These are phyloP conservation scores for Drosophila triauraria DNA, from an alignment of 1,140 invertebrate genomes.

Conservation along the genomic window DNA sequence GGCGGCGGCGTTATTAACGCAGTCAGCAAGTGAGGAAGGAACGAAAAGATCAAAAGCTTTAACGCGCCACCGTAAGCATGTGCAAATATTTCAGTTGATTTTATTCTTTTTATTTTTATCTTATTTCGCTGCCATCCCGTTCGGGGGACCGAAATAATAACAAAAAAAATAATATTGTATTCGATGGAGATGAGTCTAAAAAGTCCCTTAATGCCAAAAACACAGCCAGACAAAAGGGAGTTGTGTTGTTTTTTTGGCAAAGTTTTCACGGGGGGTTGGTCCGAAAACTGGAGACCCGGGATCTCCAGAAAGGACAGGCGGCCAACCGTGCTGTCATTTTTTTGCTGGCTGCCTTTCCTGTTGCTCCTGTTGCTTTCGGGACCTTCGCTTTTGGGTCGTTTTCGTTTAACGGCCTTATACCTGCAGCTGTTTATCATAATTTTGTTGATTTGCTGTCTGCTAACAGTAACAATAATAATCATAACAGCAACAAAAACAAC, in stretches of 20 bases:
- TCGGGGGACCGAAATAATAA: slow-evolving; percentile 50
- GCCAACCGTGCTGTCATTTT: slow-evolving; percentile 61
- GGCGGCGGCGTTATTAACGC: slow-evolving; percentile 72
- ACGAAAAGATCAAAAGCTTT: slow-evolving; percentile 79
- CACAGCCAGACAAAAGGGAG: slow-evolving; percentile 23
- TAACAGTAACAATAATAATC: slow-evolving; percentile 67
- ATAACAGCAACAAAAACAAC: slow-evolving; percentile 63
- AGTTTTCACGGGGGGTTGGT: slow-evolving; percentile 16
- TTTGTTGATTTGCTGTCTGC: slow-evolving; percentile 82
- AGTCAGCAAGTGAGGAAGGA: slow-evolving; percentile 60
- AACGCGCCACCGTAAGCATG: slow-evolving; percentile 66
- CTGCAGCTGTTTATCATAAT: slow-evolving; percentile 84
- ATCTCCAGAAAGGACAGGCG: slow-evolving; percentile 59
- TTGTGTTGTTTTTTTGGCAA: slow-evolving; percentile 4
- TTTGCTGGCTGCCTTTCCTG: slow-evolving; percentile 27
- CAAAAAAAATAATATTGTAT: slow-evolving; percentile 64
- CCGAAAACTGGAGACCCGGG: slow-evolving; percentile 18
- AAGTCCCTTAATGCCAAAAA: slow-evolving; percentile 68
- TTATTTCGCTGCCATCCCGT: slow-evolving; percentile 40
- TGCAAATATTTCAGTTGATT: slow-evolving; percentile 81
- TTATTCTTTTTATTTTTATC: slow-evolving; percentile 59
- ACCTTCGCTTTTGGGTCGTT: slow-evolving; percentile 57
- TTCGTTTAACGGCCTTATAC: slow-evolving; percentile 70
- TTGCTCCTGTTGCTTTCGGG: slow-evolving; percentile 33
- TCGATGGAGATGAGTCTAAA: slow-evolving; percentile 52